Evolutionary conservation across 2,113 vertebrate species (phyloP).

Genomic region (Anoplopoma fimbria): DNA sequence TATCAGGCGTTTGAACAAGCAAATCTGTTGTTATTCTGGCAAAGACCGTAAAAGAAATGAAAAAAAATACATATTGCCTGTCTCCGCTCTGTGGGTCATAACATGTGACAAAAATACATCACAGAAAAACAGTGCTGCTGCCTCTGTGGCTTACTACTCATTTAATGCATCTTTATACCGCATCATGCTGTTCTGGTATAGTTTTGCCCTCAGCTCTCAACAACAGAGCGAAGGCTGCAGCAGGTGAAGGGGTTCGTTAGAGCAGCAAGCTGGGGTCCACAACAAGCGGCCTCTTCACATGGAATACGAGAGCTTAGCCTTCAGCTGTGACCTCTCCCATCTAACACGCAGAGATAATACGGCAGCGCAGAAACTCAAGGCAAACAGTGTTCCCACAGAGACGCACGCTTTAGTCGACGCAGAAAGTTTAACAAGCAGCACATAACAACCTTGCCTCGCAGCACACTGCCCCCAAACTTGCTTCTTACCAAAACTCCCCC

Average conservation of each 20-base stretch:
- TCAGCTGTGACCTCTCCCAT: constrained; percentile 77
- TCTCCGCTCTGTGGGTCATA: constrained; percentile 37
- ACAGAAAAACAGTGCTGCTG: constrained; percentile 21
- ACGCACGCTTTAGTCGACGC: constrained; percentile 20
- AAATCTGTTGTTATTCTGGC: constrained; percentile 37
- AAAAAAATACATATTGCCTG: neutral
- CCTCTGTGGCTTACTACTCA: constrained; percentile 65
- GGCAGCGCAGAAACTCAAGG: constrained; percentile 56
- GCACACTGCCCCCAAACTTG: constrained; percentile 39
- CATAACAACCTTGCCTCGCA: constrained; percentile 45
- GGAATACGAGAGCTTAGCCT: constrained; percentile 73
- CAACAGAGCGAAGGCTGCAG: constrained; percentile 59
- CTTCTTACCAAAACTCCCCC: constrained; percentile 4
- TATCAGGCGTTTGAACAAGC: constrained; percentile 34
- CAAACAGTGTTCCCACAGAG: constrained; percentile 42
- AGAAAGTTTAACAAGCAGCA: constrained; percentile 46
- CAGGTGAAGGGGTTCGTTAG: constrained; percentile 76
- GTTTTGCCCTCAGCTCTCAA: constrained; percentile 60
- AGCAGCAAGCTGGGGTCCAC: constrained; percentile 62
- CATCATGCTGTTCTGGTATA: constrained; percentile 42
- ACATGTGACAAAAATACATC: constrained; percentile 42
- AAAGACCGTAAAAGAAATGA: constrained; percentile 4
- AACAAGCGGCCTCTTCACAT: constrained; percentile 74
- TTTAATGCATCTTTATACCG: constrained; percentile 59
- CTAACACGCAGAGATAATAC: constrained; percentile 71